Evolutionary conservation across 92 coral and sea anemone genomes (phyloP).

Genomic region (Blastomussa wellsi): DNA sequence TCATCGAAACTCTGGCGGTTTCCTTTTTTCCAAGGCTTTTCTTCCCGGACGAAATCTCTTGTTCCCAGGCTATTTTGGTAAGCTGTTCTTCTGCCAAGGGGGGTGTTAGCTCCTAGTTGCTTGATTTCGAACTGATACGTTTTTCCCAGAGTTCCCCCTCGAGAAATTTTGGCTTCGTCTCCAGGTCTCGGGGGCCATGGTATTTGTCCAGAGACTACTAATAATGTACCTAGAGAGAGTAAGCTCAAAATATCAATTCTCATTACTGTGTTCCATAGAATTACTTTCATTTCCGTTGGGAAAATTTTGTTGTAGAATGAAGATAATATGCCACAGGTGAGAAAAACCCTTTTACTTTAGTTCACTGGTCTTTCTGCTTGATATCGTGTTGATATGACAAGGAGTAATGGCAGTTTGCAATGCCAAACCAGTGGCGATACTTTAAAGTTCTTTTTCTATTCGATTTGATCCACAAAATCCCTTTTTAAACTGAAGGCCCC

Average conservation of each 20-base stretch:
- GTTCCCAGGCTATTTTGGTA: background rate
- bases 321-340: background rate
- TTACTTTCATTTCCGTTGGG: background rate
- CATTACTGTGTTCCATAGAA: background rate
- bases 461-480: no score
- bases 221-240: background rate
- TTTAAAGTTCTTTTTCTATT: no score
- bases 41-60: background rate
- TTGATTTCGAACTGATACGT: background rate
- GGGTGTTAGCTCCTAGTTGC: background rate
- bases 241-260: background rate
- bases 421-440: no score
- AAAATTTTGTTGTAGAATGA: background rate
- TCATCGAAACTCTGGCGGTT: background rate
- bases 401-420: background rate
- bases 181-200: constrained; percentile 44
- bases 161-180: constrained; percentile 2
- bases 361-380: background rate
- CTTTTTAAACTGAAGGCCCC: no score
- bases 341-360: background rate
- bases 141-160: background rate
- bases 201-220: background rate
- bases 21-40: background rate
- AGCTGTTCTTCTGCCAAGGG: background rate
- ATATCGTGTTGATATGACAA: background rate